Conservation (phyloP, 2,797 vertebrate species). For the Hydrocynus forskahlii region DNA sequence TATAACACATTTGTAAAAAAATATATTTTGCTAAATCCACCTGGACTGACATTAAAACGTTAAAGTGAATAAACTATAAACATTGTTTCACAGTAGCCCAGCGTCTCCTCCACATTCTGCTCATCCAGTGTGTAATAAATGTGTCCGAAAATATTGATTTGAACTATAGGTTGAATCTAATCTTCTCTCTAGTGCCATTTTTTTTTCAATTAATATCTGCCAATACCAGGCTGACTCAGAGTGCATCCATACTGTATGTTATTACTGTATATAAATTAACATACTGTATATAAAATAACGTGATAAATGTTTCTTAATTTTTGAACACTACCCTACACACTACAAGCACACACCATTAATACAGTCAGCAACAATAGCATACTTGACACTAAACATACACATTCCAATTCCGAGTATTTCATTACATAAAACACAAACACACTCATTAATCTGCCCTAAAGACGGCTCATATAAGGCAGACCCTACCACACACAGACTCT, state of each 20-base stretch:
- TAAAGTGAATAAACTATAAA: too few relatives aligned
- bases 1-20: too few relatives aligned
- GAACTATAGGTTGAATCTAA: too few relatives aligned
- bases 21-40: too few relatives aligned
- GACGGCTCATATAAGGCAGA: constrained; percentile 4
- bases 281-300: too few relatives aligned
- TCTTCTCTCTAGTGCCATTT: too few relatives aligned
- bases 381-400: constrained; percentile 22
- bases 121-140: too few relatives aligned
- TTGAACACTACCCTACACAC: background rate
- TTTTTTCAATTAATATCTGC: too few relatives aligned
- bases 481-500: constrained; percentile 7
- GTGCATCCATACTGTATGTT: background rate
- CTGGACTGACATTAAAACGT: too few relatives aligned
- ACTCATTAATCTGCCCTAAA: constrained; percentile 20
- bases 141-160: too few relatives aligned
- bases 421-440: constrained; percentile 14
- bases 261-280: background rate
- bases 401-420: constrained; percentile 11
- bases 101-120: too few relatives aligned
- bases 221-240: background rate
- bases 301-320: background rate
- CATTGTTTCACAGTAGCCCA: too few relatives aligned
- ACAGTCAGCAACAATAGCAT: constrained; percentile 2
- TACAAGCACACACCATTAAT: background rate